phyloP scores from a whole-genome alignment of 1,140 invertebrate genomes.

The Carposina sasakii region DNA sequence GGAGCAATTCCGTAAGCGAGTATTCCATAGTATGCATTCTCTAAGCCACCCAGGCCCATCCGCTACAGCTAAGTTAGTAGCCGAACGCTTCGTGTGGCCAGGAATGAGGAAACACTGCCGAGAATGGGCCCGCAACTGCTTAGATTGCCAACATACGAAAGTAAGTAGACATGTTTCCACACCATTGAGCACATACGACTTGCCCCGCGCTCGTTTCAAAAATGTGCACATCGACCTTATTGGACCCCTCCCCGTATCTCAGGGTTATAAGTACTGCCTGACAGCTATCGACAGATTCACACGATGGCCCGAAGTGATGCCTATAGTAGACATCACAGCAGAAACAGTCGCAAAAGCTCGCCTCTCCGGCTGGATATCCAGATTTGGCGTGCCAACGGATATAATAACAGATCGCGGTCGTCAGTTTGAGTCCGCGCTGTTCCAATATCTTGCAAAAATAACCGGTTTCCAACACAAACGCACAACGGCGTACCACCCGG shows the following conservation, averaged over 20 bases:
- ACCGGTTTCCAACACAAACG: background rate
- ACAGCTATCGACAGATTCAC: too few species aligned
- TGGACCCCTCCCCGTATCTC: constrained; percentile 4
- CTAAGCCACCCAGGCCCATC: background rate
- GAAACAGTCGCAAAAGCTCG: constrained; percentile 21
- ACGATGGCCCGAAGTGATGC: constrained; percentile 59
- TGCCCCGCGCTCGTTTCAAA: background rate
- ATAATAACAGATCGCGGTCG: constrained; percentile 33
- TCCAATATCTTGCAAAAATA: background rate
- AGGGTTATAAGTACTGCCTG: background rate
- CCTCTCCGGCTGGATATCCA: constrained; percentile 26
- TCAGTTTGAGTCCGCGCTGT: background rate
- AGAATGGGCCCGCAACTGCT: constrained; percentile 14
- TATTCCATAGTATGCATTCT: constrained; percentile 17
- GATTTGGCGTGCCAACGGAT: constrained; percentile 28
- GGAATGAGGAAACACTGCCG: constrained; percentile 22
- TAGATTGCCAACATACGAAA: background rate
- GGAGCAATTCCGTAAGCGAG: background rate
- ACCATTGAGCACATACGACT: background rate
- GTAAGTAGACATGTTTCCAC: constrained; percentile 19
- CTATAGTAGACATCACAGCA: constrained; percentile 47
- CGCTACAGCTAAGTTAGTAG: constrained; percentile 5
- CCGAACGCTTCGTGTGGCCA: constrained; percentile 32
- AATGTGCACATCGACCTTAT: background rate
- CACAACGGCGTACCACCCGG: background rate